Conservation (phyloP, 2,113 vertebrate genomes). For the Danio rerio region GRCz12tu NC_133181.1:31987501-31988000, state of each 20-base stretch:
- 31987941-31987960: constrained; percentile 16
- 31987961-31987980: constrained; percentile 24
- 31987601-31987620: not conserved
- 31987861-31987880: constrained; percentile 56
- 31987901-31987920: constrained; percentile 39
- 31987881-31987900: constrained; percentile 61
- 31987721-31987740: constrained; percentile 26
- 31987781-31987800: constrained; percentile 63
- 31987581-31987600: not conserved
- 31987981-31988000: not conserved
- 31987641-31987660: constrained; percentile 28
- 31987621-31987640: constrained; percentile 13
- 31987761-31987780: constrained; percentile 68
- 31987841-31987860: constrained; percentile 62
- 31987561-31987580: constrained; percentile 12
- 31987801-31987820: constrained; percentile 76
- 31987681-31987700: not conserved
- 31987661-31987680: constrained; percentile 11
- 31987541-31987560: constrained; percentile 5
- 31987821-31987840: constrained; percentile 65
- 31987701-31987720: constrained; percentile 2
- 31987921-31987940: constrained; percentile 34
- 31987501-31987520: constrained; percentile 89
- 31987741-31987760: constrained; percentile 63
- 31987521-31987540: not conserved